Evolutionary conservation across 2,113 vertebrate species (phyloP).

Genomic region (Aspidoscelis tigris): DNA sequence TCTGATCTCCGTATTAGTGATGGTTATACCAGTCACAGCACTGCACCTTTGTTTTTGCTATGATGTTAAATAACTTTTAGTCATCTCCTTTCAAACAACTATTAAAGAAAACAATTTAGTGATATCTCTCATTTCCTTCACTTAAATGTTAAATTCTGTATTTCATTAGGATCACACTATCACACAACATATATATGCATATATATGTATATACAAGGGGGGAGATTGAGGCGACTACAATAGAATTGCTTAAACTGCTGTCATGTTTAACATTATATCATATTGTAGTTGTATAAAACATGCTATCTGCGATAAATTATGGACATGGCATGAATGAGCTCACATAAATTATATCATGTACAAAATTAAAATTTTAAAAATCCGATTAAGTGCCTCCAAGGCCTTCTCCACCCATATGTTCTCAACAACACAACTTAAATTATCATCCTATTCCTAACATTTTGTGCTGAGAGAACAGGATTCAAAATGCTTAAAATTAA

Average conservation of each 20-base stretch:
- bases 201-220: slow-evolving; percentile 61
- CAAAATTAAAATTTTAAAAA: slow-evolving; percentile 79
- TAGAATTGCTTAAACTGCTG: slow-evolving; percentile 77
- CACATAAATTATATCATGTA: slow-evolving; percentile 87
- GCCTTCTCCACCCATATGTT: slow-evolving; percentile 72
- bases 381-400: slow-evolving; percentile 73
- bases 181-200: slow-evolving; percentile 59
- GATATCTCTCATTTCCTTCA: slow-evolving; percentile 70
- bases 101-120: slow-evolving; percentile 64
- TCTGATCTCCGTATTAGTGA: too few species aligned
- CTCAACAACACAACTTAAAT: slow-evolving; percentile 74
- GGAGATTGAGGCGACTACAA: slow-evolving; percentile 76
- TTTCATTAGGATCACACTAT: slow-evolving; percentile 58
- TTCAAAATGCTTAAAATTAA: slow-evolving; percentile 81
- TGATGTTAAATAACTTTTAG: slow-evolving; percentile 54
- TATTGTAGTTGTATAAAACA: slow-evolving; percentile 87
- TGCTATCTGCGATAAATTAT: slow-evolving; percentile 86
- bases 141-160: slow-evolving; percentile 65
- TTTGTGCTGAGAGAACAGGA: slow-evolving; percentile 74
- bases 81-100: slow-evolving; percentile 61
- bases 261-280: slow-evolving; percentile 79
- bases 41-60: slow-evolving; percentile 50
- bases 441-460: slow-evolving; percentile 72
- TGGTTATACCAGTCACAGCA: too few species aligned
- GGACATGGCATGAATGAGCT: slow-evolving; percentile 86